phyloP scores from a whole-genome alignment of 2,797 vertebrate genomes.

The Arctocebus calabarensis region DNA sequence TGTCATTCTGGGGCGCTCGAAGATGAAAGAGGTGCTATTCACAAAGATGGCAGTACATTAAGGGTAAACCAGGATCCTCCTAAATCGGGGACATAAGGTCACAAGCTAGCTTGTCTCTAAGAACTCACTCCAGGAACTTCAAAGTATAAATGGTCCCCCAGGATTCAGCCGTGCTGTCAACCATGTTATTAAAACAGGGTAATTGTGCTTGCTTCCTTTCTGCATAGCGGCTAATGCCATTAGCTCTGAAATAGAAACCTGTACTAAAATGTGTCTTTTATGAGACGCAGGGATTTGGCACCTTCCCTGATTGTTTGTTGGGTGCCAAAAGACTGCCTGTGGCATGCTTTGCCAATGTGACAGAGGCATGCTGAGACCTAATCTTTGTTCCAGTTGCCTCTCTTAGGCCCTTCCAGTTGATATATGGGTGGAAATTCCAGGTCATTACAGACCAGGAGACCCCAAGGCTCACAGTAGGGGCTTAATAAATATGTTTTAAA shows the following conservation, averaged over 20 bases:
- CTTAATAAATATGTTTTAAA: not conserved
- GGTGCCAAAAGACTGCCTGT: not conserved
- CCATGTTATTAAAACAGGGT: conserved; percentile 29
- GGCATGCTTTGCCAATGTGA: fast-evolving
- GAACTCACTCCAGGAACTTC: not conserved
- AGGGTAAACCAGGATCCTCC: not conserved
- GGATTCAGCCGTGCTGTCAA: not conserved
- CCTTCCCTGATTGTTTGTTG: not conserved
- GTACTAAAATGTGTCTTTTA: conserved; percentile 21
- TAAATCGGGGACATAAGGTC: not conserved
- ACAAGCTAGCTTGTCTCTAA: not conserved
- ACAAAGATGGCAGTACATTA: not conserved
- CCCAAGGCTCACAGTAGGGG: not conserved
- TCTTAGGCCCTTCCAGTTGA: not conserved
- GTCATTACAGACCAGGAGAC: not conserved
- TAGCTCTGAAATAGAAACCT: conserved; percentile 33
- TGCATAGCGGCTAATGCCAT: not conserved
- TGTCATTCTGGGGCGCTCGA: not conserved
- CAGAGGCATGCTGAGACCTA: not conserved
- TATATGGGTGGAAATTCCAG: not conserved
- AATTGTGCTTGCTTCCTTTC: not conserved
- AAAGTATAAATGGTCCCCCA: not conserved
- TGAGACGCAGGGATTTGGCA: not conserved
- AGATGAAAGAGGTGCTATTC: not conserved
- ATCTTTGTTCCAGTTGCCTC: not conserved